Evolutionary conservation across 1,140 invertebrate species (phyloP).

Genomic region (Conus ventricosus): DNA sequence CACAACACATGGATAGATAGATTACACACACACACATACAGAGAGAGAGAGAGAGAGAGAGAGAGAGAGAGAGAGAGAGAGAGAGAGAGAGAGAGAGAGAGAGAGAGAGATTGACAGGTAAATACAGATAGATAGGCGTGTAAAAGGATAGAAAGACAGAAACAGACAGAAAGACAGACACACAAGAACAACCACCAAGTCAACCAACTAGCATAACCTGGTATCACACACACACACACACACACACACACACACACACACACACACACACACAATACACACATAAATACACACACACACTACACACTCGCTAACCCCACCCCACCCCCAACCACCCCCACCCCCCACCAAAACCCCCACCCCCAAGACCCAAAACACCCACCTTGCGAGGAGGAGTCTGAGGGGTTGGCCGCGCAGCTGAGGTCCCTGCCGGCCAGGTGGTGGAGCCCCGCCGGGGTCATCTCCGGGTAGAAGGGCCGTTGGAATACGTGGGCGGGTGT

Average conservation of each 20-base stretch:
- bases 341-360: background rate
- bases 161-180: constrained; percentile 18
- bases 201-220: background rate
- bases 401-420: constrained; percentile 64
- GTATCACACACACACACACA: background rate
- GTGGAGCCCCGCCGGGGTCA: constrained; percentile 65
- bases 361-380: background rate
- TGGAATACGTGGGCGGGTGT: constrained; percentile 65
- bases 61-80: no score
- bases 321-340: no score
- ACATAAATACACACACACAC: no score
- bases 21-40: no score
- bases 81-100: no score
- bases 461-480: constrained; percentile 71
- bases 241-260: background rate
- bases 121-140: background rate
- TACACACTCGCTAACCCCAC: no score
- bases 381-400: constrained; percentile 66
- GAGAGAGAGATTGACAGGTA: background rate
- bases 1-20: background rate
- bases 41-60: no score
- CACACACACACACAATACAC: background rate
- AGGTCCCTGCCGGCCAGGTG: constrained; percentile 63
- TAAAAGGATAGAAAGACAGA: background rate
- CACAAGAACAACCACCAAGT: background rate